Evolutionary conservation across 2,113 vertebrate genomes (phyloP), one percentile per base, ranked within the genome.

Genomic region (Merops nubicus): DNA sequence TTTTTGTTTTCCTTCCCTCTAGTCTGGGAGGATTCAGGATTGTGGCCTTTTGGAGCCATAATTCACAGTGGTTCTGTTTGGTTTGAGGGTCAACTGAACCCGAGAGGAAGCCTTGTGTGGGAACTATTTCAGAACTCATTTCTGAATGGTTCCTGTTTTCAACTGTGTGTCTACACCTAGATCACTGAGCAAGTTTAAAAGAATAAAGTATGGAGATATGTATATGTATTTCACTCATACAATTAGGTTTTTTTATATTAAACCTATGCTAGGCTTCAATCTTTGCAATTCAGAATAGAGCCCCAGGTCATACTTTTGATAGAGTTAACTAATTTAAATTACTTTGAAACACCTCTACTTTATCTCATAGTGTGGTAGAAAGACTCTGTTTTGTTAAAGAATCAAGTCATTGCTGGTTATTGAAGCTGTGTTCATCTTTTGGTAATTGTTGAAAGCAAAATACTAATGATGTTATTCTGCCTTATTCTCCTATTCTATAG

Each of bases 211-310:
- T 9, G 12, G 26, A n/a, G 4, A 26, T 15, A 7, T 25, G 12
- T 2, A 2, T 4, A 1, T 68, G 2, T 29, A 45, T 23, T 33
- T 45, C 22, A 11, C 31, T n/a, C n/a, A 21, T 18, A 11, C 5
- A 15, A 2, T n/a, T 36, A 45, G 8, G 18, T 36, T 3, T 60
- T 70, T 11, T 47, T 29, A 0, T 29, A 19, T 38, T 65, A 64
- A 74, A 20, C 33, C 29, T 33, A 0, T 38, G 6, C 6, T 2
- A 26, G n/a, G 2, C 16, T 34, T 33, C n/a, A 62, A 2, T 26
- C 17, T 76, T 34, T 42, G 17, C 7, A 25, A 2, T 63, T 89
- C 15, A 34, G 19, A 48, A 38, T 7, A 45, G 36, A 65, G 40
- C 5, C 56, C 11, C 25, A 31, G 9, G 7, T 34, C 29, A 34